Evolutionary conservation across 2,888 invertebrate genomes (phyloP), one percentile per base, ranked within the genome.

Genomic region (Polydesmus complanatus): DNA sequence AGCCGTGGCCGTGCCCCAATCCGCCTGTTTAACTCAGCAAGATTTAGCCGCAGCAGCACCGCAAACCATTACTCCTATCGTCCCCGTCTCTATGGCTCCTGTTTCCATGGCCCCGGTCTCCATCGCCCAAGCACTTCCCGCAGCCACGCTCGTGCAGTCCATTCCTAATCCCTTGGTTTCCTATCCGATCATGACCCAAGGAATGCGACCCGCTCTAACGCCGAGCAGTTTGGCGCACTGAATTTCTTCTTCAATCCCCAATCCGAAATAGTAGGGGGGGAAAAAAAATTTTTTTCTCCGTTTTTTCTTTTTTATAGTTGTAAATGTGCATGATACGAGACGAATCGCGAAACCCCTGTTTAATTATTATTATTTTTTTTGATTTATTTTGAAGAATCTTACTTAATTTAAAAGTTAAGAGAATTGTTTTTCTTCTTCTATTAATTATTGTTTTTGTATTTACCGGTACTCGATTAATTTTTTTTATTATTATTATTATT

Each of bases 151-250:
- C 27, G 64, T 64, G 53, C 66, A 63, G 56, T 70, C 69, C 56
- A 68, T 68, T 21, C 77, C 80, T 3, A 80, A 80, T 60, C 79
- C 82, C 1, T 77, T 83, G 68, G 81, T 83, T 55, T 82, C 83
- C 1, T 83, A 81, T 69, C 83, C 83, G 1, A 81, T 83, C 54
- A 81, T 83, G 79, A 81, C 82, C 19, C 82, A 82, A 65, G 68
- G 68, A 54, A 64, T 70, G 64, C 57, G 62, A 3, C 51, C 51
- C 8, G 19, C 51, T 11, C 51, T 51, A 5, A 22, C 51, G 8
- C 22, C 51, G 8, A 51, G 21, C 19, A 51, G 51, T 51, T 51
- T 51, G 19, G 19, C 51, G 11, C 51, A 51, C 22, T 51, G 19
- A 22, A 51, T n/a, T 21, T 8, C 51, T 51, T 51, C 51, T n/a